phyloP scores from a whole-genome alignment of 2,113 vertebrate species.

The Entomyzon cyanotis region DNA sequence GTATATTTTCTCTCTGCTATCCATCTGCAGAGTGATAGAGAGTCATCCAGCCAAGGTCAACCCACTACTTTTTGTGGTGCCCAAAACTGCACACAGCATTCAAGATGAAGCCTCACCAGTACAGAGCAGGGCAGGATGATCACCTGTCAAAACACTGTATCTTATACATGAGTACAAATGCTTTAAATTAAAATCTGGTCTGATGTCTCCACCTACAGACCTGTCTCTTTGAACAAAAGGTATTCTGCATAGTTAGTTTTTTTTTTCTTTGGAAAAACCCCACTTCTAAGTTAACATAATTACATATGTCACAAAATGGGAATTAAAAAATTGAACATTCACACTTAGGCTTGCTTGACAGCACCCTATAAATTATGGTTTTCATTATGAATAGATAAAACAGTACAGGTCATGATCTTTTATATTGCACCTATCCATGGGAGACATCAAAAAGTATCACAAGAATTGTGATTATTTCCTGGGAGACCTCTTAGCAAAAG shows the following conservation, averaged over 20 bases:
- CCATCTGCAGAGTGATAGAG: not conserved
- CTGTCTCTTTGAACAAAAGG: not conserved
- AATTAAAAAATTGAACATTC: not conserved
- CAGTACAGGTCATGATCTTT: not conserved
- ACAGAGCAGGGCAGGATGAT: not conserved
- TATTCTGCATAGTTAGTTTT: not conserved
- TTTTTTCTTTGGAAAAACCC: not conserved
- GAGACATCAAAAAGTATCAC: not conserved
- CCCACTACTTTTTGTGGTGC: not conserved
- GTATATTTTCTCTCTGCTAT: not conserved
- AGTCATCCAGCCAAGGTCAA: not conserved
- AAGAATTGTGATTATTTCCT: not conserved
- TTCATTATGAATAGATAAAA: not conserved
- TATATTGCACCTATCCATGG: not conserved
- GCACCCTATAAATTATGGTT: not conserved
- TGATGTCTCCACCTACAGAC: conserved; percentile 45
- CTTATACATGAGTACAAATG: not conserved
- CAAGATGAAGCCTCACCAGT: not conserved
- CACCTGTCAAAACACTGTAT: not conserved
- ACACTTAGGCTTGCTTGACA: not conserved
- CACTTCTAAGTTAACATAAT: not conserved
- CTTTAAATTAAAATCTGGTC: conserved; percentile 1
- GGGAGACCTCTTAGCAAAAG: not conserved
- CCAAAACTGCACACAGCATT: not conserved
- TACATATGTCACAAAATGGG: not conserved